phyloP scores from a whole-genome alignment of 1,140 invertebrate species.

The Homalodisca vitripennis region DNA sequence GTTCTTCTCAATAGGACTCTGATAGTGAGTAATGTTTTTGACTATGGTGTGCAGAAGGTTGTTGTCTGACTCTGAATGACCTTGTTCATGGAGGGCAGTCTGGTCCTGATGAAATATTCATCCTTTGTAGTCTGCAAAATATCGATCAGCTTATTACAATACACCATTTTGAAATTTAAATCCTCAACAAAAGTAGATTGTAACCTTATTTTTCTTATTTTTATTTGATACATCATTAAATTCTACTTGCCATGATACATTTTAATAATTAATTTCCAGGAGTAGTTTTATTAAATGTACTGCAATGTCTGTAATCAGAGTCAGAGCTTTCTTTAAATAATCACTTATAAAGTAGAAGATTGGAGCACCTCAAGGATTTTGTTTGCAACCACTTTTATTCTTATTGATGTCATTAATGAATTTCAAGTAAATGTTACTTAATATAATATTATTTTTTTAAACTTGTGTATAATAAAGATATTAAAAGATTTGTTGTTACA shows the following conservation, averaged over 20 bases:
- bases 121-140: not conserved
- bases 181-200: too few species aligned
- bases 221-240: too few species aligned
- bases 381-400: not conserved
- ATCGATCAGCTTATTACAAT: too few species aligned
- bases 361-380: not conserved
- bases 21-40: constrained; percentile 1
- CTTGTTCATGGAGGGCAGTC: not conserved
- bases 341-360: not conserved
- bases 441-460: not conserved
- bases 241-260: too few species aligned
- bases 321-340: not conserved
- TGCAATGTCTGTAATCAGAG: too few species aligned
- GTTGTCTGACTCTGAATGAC: not conserved
- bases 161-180: too few species aligned
- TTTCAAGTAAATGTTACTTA: not conserved
- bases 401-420: not conserved
- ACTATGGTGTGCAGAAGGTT: not conserved
- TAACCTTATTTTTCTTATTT: too few species aligned
- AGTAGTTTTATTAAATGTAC: too few species aligned
- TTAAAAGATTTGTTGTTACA: not conserved
- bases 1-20: not conserved
- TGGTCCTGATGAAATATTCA: not conserved
- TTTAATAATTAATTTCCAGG: too few species aligned
- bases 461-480: not conserved